Evolutionary conservation across 1,140 invertebrate genomes (phyloP).

Genomic region (Camponotus vicinus): DNA sequence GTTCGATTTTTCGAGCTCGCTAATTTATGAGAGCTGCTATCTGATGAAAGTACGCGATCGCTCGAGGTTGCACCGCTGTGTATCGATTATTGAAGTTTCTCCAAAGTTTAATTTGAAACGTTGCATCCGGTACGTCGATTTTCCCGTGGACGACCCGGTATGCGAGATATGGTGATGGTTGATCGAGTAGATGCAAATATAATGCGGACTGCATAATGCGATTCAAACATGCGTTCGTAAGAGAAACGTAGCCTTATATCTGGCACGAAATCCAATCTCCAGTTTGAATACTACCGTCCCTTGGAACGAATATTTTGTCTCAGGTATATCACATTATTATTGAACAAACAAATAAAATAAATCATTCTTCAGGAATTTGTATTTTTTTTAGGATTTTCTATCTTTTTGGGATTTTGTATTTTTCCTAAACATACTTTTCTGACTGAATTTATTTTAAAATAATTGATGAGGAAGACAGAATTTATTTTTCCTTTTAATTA

Average conservation of each 20-base stretch:
- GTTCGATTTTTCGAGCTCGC: not conserved
- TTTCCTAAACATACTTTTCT: not conserved
- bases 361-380: not conserved
- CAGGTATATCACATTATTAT: slow-evolving; percentile 2
- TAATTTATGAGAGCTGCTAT: not conserved
- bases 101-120: slow-evolving; percentile 43
- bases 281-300: slow-evolving; percentile 20
- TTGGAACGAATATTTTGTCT: slow-evolving; percentile 48
- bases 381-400: not conserved
- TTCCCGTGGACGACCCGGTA: slow-evolving; percentile 29
- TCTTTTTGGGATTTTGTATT: not conserved
- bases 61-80: not conserved
- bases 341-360: slow-evolving; percentile 13
- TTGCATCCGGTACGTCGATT: slow-evolving; percentile 40
- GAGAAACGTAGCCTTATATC: slow-evolving; percentile 46
- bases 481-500: too few relatives aligned
- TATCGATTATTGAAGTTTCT: slow-evolving; percentile 38
- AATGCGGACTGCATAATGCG: slow-evolving; percentile 66
- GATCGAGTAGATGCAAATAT: slow-evolving; percentile 68
- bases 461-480: not conserved
- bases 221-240: slow-evolving; percentile 49
- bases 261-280: slow-evolving; percentile 63
- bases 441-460: not conserved
- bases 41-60: slow-evolving; percentile 1
- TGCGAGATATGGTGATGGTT: slow-evolving; percentile 54